phyloP scores from a whole-genome alignment of 1,140 invertebrate species.

The Drosophila ohnishii region DNA sequence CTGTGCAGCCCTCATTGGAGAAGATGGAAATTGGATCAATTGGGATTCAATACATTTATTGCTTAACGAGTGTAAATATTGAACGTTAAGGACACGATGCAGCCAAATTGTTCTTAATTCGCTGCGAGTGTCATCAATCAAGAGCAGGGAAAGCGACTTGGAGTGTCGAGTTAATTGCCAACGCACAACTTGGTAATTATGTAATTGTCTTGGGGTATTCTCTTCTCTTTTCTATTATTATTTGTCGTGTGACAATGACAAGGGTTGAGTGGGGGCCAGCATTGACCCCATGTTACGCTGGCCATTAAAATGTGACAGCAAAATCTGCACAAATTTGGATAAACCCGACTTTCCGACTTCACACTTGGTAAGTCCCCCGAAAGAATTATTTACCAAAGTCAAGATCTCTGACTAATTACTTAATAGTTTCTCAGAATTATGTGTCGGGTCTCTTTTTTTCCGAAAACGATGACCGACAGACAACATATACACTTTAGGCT shows the following conservation, averaged over 20 bases:
- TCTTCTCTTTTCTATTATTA: conserved; percentile 1
- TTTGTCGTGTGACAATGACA: conserved; percentile 50
- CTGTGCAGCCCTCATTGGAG: conserved; percentile 36
- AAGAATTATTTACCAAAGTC: conserved; percentile 17
- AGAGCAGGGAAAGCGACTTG: conserved; percentile 24
- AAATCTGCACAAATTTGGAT: conserved; percentile 39
- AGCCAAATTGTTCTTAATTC: conserved; percentile 42
- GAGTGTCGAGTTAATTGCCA: conserved; percentile 68
- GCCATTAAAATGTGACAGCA: conserved; percentile 21
- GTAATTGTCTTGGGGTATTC: conserved; percentile 56
- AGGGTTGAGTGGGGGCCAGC: conserved; percentile 21
- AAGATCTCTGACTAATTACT: conserved; percentile 16
- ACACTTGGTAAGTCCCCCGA: neutral
- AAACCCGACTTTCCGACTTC: conserved; percentile 12
- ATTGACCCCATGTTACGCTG: conserved; percentile 24
- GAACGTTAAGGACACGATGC: conserved; percentile 53
- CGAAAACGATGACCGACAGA: neutral
- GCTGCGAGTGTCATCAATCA: conserved; percentile 66
- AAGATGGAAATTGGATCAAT: conserved; percentile 61
- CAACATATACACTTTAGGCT: conserved; percentile 17
- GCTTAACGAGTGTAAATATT: conserved; percentile 78
- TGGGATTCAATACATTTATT: conserved; percentile 48
- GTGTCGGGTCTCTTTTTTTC: neutral
- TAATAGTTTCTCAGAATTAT: conserved; percentile 22
- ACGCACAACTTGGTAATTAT: conserved; percentile 72